Evolutionary conservation across 1,140 invertebrate species (phyloP), one percentile per base, ranked within the genome.

Genomic region (Spodoptera litura): DNA sequence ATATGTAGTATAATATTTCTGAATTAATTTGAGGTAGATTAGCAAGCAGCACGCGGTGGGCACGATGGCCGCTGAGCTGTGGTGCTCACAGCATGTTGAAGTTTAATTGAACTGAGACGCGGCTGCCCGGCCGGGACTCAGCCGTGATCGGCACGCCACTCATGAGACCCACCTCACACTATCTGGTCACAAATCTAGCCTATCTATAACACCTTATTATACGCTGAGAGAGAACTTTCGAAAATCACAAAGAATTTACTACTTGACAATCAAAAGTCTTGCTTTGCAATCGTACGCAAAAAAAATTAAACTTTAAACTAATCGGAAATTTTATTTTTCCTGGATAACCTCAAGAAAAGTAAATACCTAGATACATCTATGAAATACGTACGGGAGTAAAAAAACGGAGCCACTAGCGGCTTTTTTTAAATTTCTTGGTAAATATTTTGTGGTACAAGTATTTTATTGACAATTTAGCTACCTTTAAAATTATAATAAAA

Each of bases 61-160:
- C 35, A 61, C n/a, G 71, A 44, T 51, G 71, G 53, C 52, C 25
- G 68, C 52, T 44, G 71, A 27, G n/a, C 4, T 11, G 49, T 35
- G 51, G 25, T 55, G 31, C 52, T 77, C 38, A 84, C 78, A 58
- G 76, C 74, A 78, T 86, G 78, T 83, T 79, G 78, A 88, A 89
- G 86, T 88, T 89, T 88, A 89, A 89, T 89, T 89, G 85, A 85
- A 87, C 80, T 68, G 77, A 76, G 78, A 56, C 73, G 15, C 70
- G 13, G 78, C 78, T 56, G 76, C 81, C 64, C 81, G 52, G 9
- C 56, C 49, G 77, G 77, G 74, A 82, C 13, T 12, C 75, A 53
- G 58, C 44, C 56, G 56, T 53, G 72, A 80, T 83, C 64, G 72
- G 66, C 31, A 56, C 76, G 15, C 51, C 38, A 44, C 71, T 73